Conservation (phyloP, 1,140 invertebrate genomes). For the Drosophila bifasciata region DNA sequence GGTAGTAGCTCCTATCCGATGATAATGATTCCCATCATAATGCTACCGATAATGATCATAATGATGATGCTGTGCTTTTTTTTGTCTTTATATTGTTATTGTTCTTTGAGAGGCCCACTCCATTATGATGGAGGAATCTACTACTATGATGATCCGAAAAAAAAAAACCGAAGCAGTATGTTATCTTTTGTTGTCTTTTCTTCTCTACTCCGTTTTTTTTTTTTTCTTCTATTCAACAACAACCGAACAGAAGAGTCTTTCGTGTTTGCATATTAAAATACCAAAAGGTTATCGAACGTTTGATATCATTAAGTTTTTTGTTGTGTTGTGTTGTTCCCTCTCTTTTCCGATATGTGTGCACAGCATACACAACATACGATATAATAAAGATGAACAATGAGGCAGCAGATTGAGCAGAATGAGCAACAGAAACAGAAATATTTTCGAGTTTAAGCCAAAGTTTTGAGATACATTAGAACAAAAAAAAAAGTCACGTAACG, state of each 20-base stretch:
- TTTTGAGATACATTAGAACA: slow-evolving; percentile 58
- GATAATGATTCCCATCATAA: slow-evolving; percentile 52
- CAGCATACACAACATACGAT: slow-evolving; percentile 28
- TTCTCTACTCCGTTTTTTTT: too few relatives aligned
- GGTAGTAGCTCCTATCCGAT: slow-evolving; percentile 60
- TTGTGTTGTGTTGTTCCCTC: slow-evolving; percentile 30
- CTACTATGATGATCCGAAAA: slow-evolving; percentile 46
- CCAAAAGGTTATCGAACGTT: slow-evolving; percentile 81
- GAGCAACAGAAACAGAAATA: slow-evolving; percentile 61
- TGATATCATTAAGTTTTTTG: slow-evolving; percentile 79
- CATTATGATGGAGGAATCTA: slow-evolving; percentile 22
- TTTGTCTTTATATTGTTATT: slow-evolving; percentile 50
- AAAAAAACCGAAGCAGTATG: slow-evolving; percentile 25
- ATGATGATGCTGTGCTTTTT: slow-evolving; percentile 68
- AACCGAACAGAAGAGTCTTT: slow-evolving; percentile 8
- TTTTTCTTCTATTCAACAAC: too few relatives aligned
- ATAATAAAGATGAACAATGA: slow-evolving; percentile 77
- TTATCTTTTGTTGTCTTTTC: slow-evolving; percentile 6
- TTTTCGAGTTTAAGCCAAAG: slow-evolving; percentile 19
- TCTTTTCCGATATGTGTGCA: slow-evolving; percentile 43
- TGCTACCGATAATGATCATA: slow-evolving; percentile 35
- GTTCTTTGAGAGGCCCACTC: slow-evolving; percentile 9
- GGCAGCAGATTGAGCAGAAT: too few relatives aligned
- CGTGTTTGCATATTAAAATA: slow-evolving; percentile 79
- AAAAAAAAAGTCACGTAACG: slow-evolving; percentile 70